phyloP scores from a whole-genome alignment of 2,888 invertebrate genomes.

The Baronia brevicornis region DNA sequence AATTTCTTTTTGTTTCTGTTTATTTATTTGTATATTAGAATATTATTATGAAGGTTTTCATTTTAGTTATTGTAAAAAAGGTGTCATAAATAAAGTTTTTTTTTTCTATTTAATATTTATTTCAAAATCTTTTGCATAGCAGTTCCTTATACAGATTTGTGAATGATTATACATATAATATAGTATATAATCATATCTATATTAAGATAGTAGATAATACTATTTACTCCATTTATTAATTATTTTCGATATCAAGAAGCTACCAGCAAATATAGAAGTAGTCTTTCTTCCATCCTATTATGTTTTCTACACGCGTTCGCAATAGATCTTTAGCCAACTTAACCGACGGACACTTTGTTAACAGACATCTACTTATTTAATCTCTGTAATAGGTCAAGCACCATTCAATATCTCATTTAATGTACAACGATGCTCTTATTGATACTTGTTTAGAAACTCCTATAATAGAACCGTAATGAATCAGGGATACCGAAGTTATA shows the following conservation, averaged over 20 bases:
- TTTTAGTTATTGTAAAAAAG: too few species aligned
- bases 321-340: constrained; percentile 13
- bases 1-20: too few species aligned
- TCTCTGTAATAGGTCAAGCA: constrained; percentile 13
- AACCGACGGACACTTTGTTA: constrained; percentile 13
- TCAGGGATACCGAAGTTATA: constrained; percentile 3
- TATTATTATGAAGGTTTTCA: too few species aligned
- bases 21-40: too few species aligned
- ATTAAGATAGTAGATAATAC: too few species aligned
- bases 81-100: too few species aligned
- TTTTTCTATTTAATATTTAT: too few species aligned
- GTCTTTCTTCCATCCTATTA: constrained; percentile 12
- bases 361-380: constrained; percentile 11
- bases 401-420: constrained; percentile 9
- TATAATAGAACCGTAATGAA: constrained; percentile 10
- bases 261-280: constrained; percentile 6
- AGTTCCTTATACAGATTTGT: too few species aligned
- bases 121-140: too few species aligned
- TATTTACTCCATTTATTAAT: too few species aligned
- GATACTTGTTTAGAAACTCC: constrained; percentile 3
- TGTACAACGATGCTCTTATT: constrained; percentile 9
- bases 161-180: too few species aligned
- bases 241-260: constrained; percentile 1
- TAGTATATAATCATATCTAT: too few species aligned
- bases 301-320: constrained; percentile 7